Evolutionary conservation across 1,140 invertebrate genomes (phyloP), one percentile per base, ranked within the genome.

Genomic region (Solen grandis): DNA sequence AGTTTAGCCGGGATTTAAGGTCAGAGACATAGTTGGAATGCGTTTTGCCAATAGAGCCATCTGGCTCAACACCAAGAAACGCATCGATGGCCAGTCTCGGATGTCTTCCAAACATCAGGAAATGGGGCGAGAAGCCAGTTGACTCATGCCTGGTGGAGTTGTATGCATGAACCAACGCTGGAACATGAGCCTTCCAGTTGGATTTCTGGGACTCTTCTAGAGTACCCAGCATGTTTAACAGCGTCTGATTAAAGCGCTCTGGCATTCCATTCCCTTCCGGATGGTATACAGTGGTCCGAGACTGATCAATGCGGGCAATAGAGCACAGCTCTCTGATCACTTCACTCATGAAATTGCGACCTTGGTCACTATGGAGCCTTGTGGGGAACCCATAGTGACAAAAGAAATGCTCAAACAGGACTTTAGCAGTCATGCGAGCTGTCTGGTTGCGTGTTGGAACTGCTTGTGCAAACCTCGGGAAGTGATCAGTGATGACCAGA

Each of bases 321-420:
- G 66, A 52, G 52, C 85, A 86, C 19, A 88, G 27, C 60, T 86
- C 65, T 10, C 52, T 27, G 27, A 86, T 54, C 5, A 88, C 41
- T 25, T 60, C 5, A 41, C 62, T 54, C 59, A 84, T 70, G 59
- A 87, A 86, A 33, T 86, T 70, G 13, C 60, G 31, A 31, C 90
- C 92, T 69, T 92, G 89, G n/a, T 73, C 52, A 36, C 69, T 59
- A 8, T 73, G 69, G 22, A 59, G 27, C 13, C 52, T 55, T 31
- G 27, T 50, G n/a, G 69, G 55, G 2, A 41, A 74, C 5, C 70
- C 65, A 73, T 70, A 83, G n/a, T 75, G 50, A 5, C 66, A 25
- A 38, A 79, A 31, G 31, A 66, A 83, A 35, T 5, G 25, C 1
- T 63, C 55, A 27, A 68, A 76, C 5, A 82, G 25, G 36, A 66